Conservation (phyloP, 2,797 vertebrate species). For the Mormyrops boulengeri region DNA sequence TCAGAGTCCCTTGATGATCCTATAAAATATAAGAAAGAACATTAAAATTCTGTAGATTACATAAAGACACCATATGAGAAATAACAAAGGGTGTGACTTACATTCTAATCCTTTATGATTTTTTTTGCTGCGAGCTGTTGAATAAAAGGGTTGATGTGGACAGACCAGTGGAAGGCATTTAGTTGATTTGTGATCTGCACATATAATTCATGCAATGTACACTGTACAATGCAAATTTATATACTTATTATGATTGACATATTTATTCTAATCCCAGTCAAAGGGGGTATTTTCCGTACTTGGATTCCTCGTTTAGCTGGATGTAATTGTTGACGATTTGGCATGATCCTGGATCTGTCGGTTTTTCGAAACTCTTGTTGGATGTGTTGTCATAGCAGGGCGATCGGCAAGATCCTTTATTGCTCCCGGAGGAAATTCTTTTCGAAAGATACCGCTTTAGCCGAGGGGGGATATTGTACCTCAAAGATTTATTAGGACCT, state of each 20-base stretch:
- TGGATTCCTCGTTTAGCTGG: not conserved
- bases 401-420: too few species aligned
- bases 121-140: constrained; percentile 2
- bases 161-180: not conserved
- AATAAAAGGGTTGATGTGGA: not conserved
- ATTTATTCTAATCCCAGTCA: constrained; percentile 39
- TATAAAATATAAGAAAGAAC: constrained; percentile 13
- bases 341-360: not conserved
- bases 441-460: too few species aligned
- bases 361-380: not conserved
- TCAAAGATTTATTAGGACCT: too few species aligned
- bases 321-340: not conserved
- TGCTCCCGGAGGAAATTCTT: too few species aligned
- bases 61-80: constrained; percentile 27
- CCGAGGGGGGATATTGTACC: too few species aligned
- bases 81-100: not conserved
- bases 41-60: constrained; percentile 26
- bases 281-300: not conserved
- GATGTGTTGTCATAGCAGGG: not conserved
- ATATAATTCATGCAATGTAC: constrained; percentile 1
- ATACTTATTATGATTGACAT: constrained; percentile 17
- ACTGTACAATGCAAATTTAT: constrained; percentile 25
- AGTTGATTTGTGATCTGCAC: not conserved
- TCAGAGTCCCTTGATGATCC: not conserved
- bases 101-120: constrained; percentile 25